phyloP scores from a whole-genome alignment of 2,113 vertebrate species.

The Synchiropus splendidus region DNA sequence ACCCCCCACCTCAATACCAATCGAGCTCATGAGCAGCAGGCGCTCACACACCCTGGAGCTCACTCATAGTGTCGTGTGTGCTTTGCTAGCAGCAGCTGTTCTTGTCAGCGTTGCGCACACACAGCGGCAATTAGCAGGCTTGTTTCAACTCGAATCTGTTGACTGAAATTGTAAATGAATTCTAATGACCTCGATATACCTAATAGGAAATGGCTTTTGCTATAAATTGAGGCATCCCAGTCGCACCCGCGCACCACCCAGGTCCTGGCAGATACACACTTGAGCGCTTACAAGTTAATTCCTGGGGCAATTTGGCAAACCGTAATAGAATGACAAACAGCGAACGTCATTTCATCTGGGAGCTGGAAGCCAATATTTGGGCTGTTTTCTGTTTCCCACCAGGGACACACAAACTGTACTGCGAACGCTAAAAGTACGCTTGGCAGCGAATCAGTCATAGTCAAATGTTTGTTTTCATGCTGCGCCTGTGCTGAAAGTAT shows the following conservation, averaged over 20 bases:
- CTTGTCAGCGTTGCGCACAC: conserved; percentile 15
- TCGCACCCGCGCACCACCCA: too few relatives aligned
- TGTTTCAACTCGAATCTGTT: too few relatives aligned
- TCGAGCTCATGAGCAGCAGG: conserved; percentile 8
- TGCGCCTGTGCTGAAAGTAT: too few relatives aligned
- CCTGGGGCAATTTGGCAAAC: conserved; percentile 6
- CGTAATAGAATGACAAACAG: conserved; percentile 15
- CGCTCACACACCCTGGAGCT: conserved; percentile 22
- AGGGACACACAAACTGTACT: too few relatives aligned
- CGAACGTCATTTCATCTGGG: conserved; percentile 9
- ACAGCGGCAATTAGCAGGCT: too few relatives aligned
- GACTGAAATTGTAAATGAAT: too few relatives aligned
- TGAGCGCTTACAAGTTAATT: conserved; percentile 3
- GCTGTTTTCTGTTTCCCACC: conserved; percentile 16
- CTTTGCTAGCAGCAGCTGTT: conserved; percentile 28
- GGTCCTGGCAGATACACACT: conserved; percentile 5
- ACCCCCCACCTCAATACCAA: conserved; percentile 8
- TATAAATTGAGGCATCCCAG: too few relatives aligned
- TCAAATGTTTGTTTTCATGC: too few relatives aligned
- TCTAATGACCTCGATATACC: too few relatives aligned
- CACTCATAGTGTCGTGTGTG: conserved; percentile 15
- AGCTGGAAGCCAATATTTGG: conserved; percentile 11
- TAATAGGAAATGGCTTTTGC: too few relatives aligned
- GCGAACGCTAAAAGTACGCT: too few relatives aligned
- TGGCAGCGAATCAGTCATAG: too few relatives aligned